Conservation (phyloP, 2,888 invertebrate genomes). For the Eustalomyia histrio region DNA sequence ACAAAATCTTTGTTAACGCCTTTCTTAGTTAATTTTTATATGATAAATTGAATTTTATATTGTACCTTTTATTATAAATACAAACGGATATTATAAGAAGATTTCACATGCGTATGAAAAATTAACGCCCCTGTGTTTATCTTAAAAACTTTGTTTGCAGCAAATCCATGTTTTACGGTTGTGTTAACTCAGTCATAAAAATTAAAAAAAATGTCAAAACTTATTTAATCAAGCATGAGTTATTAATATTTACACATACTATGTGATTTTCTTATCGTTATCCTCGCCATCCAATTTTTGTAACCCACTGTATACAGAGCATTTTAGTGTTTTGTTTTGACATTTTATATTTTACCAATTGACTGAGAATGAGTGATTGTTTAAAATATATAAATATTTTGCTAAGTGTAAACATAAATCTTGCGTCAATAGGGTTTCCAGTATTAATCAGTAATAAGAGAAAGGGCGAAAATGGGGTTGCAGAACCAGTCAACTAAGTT, state of each 20-base stretch:
- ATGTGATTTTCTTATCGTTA: constrained; percentile 35
- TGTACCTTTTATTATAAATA: not conserved
- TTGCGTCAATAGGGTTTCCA: too few species aligned
- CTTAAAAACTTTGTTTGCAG: not conserved
- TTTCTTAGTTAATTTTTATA: constrained; percentile 16
- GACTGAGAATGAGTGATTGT: not conserved
- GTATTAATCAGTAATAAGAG: too few species aligned
- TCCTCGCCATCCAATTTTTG: constrained; percentile 8
- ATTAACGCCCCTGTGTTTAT: constrained; percentile 28
- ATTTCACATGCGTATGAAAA: constrained; percentile 5
- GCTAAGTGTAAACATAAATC: too few species aligned
- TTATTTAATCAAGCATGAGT: constrained; percentile 32
- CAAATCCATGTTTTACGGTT: not conserved
- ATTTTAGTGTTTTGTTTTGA: constrained; percentile 33
- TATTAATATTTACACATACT: constrained; percentile 27
- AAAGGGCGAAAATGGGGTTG: too few species aligned
- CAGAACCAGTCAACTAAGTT: too few species aligned
- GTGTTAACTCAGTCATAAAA: constrained; percentile 2
- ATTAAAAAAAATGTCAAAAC: constrained; percentile 29
- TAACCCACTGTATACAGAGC: constrained; percentile 23
- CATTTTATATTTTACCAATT: not conserved
- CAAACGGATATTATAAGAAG: not conserved
- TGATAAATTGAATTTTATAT: constrained; percentile 27
- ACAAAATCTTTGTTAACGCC: constrained; percentile 34
- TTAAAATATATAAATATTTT: not conserved